Conservation (phyloP, 2,113 vertebrate genomes). For the Illadopsis cleaveri region DNA sequence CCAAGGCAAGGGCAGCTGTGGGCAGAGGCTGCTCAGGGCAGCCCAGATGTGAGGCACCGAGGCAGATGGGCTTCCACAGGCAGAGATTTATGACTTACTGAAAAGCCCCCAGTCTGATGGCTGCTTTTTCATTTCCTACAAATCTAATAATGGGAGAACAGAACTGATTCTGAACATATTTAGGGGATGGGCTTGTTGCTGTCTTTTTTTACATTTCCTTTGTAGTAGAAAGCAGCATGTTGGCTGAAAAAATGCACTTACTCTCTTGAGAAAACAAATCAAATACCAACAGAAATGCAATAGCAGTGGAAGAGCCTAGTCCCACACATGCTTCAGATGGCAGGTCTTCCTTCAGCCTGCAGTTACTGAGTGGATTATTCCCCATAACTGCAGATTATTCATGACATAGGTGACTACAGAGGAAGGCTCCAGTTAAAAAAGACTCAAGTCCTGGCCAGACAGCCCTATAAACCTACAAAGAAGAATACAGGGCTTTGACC, state of each 20-base stretch:
- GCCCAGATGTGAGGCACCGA: background rate
- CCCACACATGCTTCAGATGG: background rate
- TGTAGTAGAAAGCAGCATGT: constrained; percentile 1
- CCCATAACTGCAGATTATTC: background rate
- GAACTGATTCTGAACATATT: constrained; percentile 44
- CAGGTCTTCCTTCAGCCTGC: constrained; percentile 1
- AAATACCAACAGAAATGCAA: constrained; percentile 20
- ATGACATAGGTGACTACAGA: background rate
- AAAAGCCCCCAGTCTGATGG: constrained; percentile 17
- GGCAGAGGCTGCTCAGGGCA: background rate
- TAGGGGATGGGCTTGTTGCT: constrained; percentile 16
- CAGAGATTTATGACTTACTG: constrained; percentile 28
- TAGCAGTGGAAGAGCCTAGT: constrained; percentile 4
- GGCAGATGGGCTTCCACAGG: constrained; percentile 30
- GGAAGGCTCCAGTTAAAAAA: background rate
- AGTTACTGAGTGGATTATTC: background rate
- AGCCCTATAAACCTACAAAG: background rate
- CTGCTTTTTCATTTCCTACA: constrained; percentile 51
- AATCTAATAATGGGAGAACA: constrained; percentile 48
- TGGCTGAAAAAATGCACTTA: background rate
- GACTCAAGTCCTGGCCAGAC: background rate
- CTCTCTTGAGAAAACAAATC: constrained; percentile 28
- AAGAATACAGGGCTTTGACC: background rate
- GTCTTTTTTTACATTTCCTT: constrained; percentile 7
- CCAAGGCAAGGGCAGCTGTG: background rate